Conservation (phyloP, 2,888 invertebrate species). For the Zelleria hepariella region DNA sequence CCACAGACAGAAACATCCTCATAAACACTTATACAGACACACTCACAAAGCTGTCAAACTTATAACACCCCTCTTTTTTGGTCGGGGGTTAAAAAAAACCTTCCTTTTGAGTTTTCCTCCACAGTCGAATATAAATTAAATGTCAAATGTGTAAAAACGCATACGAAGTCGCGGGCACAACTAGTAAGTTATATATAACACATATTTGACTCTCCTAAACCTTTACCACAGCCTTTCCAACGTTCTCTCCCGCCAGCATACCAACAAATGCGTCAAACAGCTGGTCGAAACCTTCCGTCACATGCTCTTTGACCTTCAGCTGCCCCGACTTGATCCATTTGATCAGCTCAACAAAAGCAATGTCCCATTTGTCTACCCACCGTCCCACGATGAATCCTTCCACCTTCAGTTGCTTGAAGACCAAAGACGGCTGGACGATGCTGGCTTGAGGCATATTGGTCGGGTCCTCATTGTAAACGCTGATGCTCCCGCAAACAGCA, state of each 20-base stretch:
- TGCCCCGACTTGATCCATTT: conserved; percentile 73
- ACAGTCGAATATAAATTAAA: no score
- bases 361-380: conserved; percentile 61
- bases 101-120: no score
- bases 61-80: no score
- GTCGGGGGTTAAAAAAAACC: no score
- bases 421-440: conserved; percentile 53
- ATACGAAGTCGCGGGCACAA: no score
- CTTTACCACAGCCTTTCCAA: conserved; percentile 74
- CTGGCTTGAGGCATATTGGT: conserved; percentile 12
- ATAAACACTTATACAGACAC: no score
- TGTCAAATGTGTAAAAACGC: no score
- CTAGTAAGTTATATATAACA: neutral
- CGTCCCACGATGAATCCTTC: conserved; percentile 64
- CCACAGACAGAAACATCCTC: no score
- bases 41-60: no score
- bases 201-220: conserved; percentile 28
- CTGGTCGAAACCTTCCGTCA: conserved; percentile 77
- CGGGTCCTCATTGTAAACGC: conserved; percentile 5
- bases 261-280: conserved; percentile 75
- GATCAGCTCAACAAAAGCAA: conserved; percentile 66
- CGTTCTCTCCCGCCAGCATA: conserved; percentile 71
- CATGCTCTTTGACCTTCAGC: conserved; percentile 72
- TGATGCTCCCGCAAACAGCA: conserved; percentile 9
- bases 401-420: conserved; percentile 65